Base-by-base conservation (phyloP, 2,888 invertebrate genomes). In the Agriopis leucophaearia region DNA sequence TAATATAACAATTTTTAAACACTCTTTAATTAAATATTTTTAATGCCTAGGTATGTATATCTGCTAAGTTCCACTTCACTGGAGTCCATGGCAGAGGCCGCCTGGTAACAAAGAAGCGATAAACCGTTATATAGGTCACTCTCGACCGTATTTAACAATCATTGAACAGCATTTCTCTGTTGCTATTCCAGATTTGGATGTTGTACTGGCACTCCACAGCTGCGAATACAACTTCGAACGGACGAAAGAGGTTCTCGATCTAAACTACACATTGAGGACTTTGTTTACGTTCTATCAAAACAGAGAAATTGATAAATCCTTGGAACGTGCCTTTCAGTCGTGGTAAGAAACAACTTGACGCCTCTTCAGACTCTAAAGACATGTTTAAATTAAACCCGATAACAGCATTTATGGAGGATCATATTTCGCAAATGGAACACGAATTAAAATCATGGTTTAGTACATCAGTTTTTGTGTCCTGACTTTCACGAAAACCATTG, bases 221-320 rank as follows among this genome's bases (percentile, higher is more conserved):
- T 96, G 96, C 84, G 94, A 94, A 67, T 95, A 94, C 80, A 94
- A 95, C 72, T 90, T 94, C 78, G 96, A 96, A 78, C 81, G 92
- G 61, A 95, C 97, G 0, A 96, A 96, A 85, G 86, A 86, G 48
- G 95, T 96, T 35, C 95, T 97, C 52, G 96, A 97, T 80, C 94
- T 94, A 9, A 96, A 95, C 85, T 96, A 95, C 74, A 96, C 96
- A 0, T 88, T 95, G 10, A 94, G 95, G 78, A 95, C 95, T 5
- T 93, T 96, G 72, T 95, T 95, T n/a, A 95, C 95, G 55, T 95
- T 96, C 80, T 96, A 96, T 79, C 87, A 88, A 10, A 91, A 94
- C 68, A 86, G 95, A 77, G 74, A 76, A 42, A 84, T 92, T 27
- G 84, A 93, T 38, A 94, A 94, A 51, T 76, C 73, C 35, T 67